Evolutionary conservation across 2,797 vertebrate genomes (phyloP).

Genomic region (Cuculus canorus): DNA sequence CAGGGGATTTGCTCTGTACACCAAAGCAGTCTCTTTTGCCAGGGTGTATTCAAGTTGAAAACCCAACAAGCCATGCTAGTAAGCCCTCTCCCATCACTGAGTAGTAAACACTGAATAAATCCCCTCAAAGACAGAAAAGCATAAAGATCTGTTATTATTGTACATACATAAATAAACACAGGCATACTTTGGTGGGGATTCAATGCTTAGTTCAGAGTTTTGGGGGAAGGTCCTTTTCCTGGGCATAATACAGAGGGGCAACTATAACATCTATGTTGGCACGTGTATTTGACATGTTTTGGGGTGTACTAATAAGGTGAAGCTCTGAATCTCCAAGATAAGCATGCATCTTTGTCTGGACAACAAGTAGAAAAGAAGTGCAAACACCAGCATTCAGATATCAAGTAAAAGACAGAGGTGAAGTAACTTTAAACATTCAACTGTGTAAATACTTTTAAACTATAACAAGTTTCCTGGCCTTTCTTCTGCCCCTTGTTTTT

Average conservation of each 20-base stretch:
- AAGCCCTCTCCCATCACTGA: background rate
- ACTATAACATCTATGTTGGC: background rate
- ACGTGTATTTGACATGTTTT: fast-evolving
- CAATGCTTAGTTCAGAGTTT: background rate
- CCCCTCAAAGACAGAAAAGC: background rate
- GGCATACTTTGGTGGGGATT: background rate
- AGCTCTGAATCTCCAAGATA: background rate
- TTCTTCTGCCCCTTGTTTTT: background rate
- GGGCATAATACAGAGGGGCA: background rate
- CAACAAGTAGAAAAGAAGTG: background rate
- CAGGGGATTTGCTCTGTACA: background rate
- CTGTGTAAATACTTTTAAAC: background rate
- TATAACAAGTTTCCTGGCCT: background rate
- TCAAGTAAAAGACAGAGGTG: background rate
- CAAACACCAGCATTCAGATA: background rate
- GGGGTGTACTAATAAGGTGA: background rate
- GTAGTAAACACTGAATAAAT: background rate
- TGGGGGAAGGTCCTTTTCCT: background rate
- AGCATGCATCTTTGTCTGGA: background rate
- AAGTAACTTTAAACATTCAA: background rate
- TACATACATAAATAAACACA: background rate
- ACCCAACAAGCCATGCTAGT: background rate
- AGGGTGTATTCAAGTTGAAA: background rate
- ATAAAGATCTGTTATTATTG: background rate
- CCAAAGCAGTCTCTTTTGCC: background rate